Evolutionary conservation across 2,113 vertebrate species (phyloP).

Genomic region (Myrmecophaga tridactyla): DNA sequence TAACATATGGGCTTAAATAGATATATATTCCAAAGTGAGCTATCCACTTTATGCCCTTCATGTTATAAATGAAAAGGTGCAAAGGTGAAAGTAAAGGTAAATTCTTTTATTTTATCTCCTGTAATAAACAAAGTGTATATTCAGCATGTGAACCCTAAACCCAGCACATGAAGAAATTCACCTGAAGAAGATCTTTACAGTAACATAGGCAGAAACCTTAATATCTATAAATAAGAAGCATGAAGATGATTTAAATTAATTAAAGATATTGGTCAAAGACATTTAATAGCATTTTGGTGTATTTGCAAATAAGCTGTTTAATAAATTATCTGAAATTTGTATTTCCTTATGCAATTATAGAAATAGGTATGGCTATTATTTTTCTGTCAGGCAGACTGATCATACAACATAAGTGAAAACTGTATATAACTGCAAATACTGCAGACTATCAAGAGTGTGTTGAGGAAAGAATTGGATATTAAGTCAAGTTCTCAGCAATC

Average conservation of each 20-base stretch:
- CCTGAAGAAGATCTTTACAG: not conserved
- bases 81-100: no score
- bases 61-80: not conserved
- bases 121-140: not conserved
- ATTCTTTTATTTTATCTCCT: not conserved
- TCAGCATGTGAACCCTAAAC: not conserved
- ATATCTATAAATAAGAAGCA: not conserved
- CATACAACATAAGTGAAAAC: not conserved
- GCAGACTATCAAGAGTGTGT: no score
- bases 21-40: fast-evolving
- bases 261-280: not conserved
- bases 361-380: not conserved
- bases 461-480: not conserved
- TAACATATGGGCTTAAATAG: fast-evolving
- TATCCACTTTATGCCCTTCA: not conserved
- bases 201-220: not conserved
- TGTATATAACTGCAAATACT: no score
- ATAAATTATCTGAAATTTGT: not conserved
- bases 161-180: not conserved
- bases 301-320: not conserved
- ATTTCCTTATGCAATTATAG: not conserved
- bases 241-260: not conserved
- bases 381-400: not conserved
- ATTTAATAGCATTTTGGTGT: no score
- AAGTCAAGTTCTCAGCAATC: not conserved